phyloP scores from a whole-genome alignment of 2,113 vertebrate species.

The Thryonomys swinderianus region DNA sequence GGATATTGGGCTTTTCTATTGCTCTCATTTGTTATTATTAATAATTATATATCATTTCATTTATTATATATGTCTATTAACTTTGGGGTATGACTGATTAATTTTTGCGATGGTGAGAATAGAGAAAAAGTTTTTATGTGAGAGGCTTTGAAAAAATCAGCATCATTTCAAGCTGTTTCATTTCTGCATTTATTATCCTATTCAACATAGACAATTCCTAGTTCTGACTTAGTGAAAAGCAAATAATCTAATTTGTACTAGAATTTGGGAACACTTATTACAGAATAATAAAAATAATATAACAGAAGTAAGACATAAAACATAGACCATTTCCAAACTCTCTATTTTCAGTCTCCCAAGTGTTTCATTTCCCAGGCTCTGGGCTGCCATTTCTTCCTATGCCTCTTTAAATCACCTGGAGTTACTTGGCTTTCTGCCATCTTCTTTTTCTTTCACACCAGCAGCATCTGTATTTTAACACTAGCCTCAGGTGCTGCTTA shows the following conservation, averaged over 20 bases:
- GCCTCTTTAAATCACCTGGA: conserved; percentile 35
- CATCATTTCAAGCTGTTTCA: background rate
- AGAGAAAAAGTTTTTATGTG: background rate
- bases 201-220: conserved; percentile 18
- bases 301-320: conserved; percentile 72
- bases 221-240: conserved; percentile 50
- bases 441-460: background rate
- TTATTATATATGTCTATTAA: background rate
- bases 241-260: conserved; percentile 60
- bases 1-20: background rate
- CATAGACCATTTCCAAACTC: background rate
- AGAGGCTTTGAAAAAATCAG: background rate
- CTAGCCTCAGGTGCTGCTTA: background rate
- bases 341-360: background rate
- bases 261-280: conserved; percentile 60
- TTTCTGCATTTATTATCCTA: background rate
- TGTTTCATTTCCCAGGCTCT: conserved; percentile 74
- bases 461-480: conserved; percentile 11
- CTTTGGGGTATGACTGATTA: background rate
- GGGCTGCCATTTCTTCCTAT: conserved; percentile 46
- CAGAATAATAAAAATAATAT: conserved; percentile 4
- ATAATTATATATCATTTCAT: too few relatives aligned
- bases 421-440: conserved; percentile 60
- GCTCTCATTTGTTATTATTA: background rate
- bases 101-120: background rate